Conservation (phyloP, 2,888 invertebrate genomes). For the Meteorus cinctellus region DNA sequence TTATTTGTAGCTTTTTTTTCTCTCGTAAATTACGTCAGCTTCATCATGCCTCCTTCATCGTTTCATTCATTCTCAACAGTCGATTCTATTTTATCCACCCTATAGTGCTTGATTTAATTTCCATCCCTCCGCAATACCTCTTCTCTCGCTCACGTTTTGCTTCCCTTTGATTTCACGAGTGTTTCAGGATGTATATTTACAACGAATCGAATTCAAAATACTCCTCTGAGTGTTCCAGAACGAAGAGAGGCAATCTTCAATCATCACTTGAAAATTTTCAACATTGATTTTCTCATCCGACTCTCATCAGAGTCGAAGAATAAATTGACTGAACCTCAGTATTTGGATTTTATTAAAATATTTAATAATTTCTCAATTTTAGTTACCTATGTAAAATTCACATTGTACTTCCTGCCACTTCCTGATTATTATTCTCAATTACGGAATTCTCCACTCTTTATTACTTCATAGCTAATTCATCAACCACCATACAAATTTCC, state of each 20-base stretch:
- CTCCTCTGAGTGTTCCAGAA: constrained; percentile 2
- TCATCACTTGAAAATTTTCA: too few species aligned
- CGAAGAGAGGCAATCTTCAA: background rate
- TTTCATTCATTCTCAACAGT: constrained; percentile 25
- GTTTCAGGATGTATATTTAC: constrained; percentile 30
- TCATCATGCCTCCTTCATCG: constrained; percentile 7
- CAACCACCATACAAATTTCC: too few species aligned
- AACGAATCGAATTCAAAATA: constrained; percentile 40
- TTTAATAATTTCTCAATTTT: too few species aligned
- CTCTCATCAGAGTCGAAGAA: too few species aligned
- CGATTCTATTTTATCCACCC: constrained; percentile 34
- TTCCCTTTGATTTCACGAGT: constrained; percentile 44
- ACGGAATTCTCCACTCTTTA: too few species aligned
- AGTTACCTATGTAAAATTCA: too few species aligned
- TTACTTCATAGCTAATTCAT: too few species aligned
- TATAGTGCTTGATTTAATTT: constrained; percentile 44
- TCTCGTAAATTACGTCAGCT: constrained; percentile 11
- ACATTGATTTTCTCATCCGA: too few species aligned
- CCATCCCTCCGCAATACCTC: constrained; percentile 2
- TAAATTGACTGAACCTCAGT: too few species aligned
- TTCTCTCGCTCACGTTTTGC: constrained; percentile 26
- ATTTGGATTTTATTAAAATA: too few species aligned
- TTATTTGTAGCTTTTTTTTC: background rate
- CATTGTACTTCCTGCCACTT: too few species aligned
- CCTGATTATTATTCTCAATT: too few species aligned